phyloP scores from a whole-genome alignment of 2,113 vertebrate species.

The Cacatua alba region DNA sequence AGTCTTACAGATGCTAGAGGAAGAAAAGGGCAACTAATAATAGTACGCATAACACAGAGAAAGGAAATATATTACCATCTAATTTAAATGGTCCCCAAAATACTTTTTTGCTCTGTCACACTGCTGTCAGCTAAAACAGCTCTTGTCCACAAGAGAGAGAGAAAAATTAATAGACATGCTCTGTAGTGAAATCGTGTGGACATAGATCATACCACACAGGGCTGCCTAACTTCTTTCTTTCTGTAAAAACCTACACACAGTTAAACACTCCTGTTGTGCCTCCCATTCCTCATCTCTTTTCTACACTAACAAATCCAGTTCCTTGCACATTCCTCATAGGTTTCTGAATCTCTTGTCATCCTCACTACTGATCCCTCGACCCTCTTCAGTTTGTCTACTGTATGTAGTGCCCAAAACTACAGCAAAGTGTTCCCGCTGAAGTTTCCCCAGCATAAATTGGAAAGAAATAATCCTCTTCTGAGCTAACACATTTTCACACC shows the following conservation, averaged over 20 bases:
- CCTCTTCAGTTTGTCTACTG: neutral
- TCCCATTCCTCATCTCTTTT: neutral
- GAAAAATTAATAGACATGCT: neutral
- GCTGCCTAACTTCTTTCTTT: neutral
- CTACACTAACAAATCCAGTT: neutral
- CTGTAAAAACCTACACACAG: neutral
- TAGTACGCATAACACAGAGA: neutral
- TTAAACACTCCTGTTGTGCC: neutral
- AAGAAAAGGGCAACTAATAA: conserved; percentile 14
- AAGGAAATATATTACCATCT: neutral
- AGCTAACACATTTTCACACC: neutral
- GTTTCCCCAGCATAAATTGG: neutral
- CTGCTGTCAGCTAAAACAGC: neutral
- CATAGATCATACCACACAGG: neutral
- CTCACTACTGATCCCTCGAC: neutral
- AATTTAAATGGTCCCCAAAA: neutral
- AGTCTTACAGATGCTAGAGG: neutral
- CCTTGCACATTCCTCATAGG: neutral
- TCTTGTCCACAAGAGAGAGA: neutral
- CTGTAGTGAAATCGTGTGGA: neutral
- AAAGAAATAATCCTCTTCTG: neutral
- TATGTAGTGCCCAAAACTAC: neutral
- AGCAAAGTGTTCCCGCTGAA: neutral
- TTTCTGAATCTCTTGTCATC: neutral
- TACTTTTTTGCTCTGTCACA: neutral